Evolutionary conservation across 2,113 vertebrate genomes (phyloP).

Genomic region (Agapornis roseicollis): DNA sequence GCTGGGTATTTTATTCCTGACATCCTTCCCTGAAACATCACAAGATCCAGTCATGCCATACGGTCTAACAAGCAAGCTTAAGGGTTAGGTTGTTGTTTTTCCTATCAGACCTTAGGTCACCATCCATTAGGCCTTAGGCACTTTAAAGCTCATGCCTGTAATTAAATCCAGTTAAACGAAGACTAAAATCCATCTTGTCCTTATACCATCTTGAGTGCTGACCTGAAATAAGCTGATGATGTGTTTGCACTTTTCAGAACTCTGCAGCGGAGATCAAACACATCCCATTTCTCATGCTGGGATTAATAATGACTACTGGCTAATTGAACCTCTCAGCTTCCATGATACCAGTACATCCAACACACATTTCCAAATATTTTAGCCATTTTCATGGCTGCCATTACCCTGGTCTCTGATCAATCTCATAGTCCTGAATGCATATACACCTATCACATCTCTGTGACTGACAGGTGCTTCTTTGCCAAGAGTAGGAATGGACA

Average conservation of each 20-base stretch:
- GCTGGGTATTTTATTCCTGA: not conserved
- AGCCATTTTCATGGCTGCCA: not conserved
- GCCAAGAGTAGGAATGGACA: not conserved
- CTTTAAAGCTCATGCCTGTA: slow-evolving; percentile 2
- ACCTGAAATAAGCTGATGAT: not conserved
- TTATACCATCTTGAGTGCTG: not conserved
- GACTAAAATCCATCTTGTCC: slow-evolving; percentile 5
- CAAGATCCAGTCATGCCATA: not conserved
- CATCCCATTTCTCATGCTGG: not conserved
- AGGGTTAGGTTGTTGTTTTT: not conserved
- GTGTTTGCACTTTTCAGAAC: not conserved
- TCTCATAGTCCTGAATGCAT: not conserved
- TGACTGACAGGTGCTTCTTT: not conserved
- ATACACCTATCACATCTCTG: not conserved
- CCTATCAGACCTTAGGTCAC: not conserved
- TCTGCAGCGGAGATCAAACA: not conserved
- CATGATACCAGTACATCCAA: not conserved
- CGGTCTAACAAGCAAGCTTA: slow-evolving; percentile 5
- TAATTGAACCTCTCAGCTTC: not conserved
- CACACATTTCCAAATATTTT: not conserved
- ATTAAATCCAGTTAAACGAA: slow-evolving; percentile 36
- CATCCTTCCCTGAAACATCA: not conserved
- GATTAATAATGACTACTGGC: not conserved
- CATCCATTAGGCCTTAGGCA: not conserved
- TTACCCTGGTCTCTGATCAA: not conserved